Conservation (phyloP, 2,797 vertebrate genomes). For the Austrolebias charrua region DNA sequence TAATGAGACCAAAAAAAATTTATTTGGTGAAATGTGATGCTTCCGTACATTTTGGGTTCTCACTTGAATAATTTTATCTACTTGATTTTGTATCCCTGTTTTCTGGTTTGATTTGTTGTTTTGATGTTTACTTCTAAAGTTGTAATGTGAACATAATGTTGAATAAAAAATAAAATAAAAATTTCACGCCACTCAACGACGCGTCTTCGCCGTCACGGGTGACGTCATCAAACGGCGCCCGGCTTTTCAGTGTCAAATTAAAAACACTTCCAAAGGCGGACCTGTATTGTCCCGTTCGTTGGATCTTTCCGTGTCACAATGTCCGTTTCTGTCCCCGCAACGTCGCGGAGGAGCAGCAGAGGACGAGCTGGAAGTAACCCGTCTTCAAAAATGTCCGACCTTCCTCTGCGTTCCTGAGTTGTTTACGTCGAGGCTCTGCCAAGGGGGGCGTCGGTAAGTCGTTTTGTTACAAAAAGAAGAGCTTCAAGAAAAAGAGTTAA, state of each 20-base stretch:
- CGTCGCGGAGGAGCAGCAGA: too few relatives aligned
- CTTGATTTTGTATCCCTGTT: too few relatives aligned
- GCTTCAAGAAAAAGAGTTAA: background rate
- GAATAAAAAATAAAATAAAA: too few relatives aligned
- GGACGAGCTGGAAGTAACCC: background rate
- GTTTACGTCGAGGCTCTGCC: conserved; percentile 58
- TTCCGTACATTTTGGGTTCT: too few relatives aligned
- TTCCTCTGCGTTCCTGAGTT: conserved; percentile 42
- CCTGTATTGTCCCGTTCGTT: background rate
- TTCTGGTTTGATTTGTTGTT: too few relatives aligned
- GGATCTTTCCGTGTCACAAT: background rate
- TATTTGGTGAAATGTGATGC: too few relatives aligned
- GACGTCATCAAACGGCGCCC: conserved; percentile 55
- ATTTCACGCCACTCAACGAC: too few relatives aligned
- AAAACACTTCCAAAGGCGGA: conserved; percentile 52
- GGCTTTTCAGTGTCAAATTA: conserved; percentile 69
- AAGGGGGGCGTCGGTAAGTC: too few relatives aligned
- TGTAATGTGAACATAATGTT: too few relatives aligned
- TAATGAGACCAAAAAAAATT: too few relatives aligned
- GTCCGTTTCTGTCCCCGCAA: background rate
- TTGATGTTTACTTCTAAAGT: too few relatives aligned
- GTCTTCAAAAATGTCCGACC: background rate
- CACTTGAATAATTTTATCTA: too few relatives aligned
- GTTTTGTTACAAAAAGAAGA: background rate
- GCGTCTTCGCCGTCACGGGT: background rate